Evolutionary conservation across 2,113 vertebrate genomes (phyloP).

Genomic region (Fulica atra): DNA sequence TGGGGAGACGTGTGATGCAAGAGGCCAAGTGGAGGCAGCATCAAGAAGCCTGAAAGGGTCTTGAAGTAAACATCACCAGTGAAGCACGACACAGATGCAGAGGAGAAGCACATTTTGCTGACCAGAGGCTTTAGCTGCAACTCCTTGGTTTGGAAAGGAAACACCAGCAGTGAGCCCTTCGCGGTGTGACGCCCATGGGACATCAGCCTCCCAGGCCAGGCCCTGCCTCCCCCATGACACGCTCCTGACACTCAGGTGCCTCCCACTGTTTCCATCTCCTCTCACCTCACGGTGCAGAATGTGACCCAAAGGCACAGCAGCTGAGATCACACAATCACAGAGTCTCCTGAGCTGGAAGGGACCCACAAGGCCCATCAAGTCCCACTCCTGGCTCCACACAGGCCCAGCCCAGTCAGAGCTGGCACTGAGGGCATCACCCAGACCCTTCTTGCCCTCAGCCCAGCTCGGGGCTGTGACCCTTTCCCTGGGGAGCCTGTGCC

Average conservation of each 20-base stretch:
- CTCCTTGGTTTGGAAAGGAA: slow-evolving; percentile 25
- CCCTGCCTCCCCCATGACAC: fast-evolving
- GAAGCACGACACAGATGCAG: neutral
- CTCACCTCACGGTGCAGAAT: neutral
- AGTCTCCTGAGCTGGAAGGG: no score
- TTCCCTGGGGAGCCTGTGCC: no score
- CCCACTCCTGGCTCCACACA: no score
- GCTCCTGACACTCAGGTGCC: fast-evolving
- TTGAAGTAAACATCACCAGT: neutral
- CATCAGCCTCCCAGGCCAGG: neutral
- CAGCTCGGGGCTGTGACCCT: no score
- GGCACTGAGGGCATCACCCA: no score
- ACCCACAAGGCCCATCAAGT: no score
- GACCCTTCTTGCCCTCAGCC: no score
- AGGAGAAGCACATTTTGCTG: neutral
- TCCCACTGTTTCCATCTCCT: neutral
- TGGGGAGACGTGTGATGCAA: fast-evolving
- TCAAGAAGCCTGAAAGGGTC: neutral
- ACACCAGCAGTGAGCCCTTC: neutral
- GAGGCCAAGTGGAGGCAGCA: neutral
- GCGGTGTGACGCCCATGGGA: neutral
- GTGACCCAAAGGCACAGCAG: neutral
- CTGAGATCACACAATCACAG: fast-evolving
- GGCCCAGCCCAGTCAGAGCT: no score
- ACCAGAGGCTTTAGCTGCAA: neutral